A percentile compares a stretch with the other conserved stretches of the same genome.
Conservation (phyloP, 2,888 invertebrate genomes). For the Thyatira batis region DNA sequence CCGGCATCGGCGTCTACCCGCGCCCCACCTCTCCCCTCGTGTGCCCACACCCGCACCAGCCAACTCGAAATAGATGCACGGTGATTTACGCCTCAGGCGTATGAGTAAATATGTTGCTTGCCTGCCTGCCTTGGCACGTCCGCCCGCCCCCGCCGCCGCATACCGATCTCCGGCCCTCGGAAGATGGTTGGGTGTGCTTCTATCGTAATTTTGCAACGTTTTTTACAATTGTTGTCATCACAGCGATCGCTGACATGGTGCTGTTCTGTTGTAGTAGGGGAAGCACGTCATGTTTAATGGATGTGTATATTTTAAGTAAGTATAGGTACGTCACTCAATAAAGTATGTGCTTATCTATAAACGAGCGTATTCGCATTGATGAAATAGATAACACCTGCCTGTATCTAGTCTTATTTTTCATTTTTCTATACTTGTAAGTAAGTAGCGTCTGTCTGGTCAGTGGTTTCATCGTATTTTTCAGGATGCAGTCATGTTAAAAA, state of each 20-base stretch:
- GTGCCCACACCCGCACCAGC: constrained; percentile 56
- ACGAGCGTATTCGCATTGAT: too few species aligned
- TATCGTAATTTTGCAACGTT: constrained; percentile 6
- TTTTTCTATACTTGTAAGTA: too few species aligned
- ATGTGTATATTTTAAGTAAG: not conserved
- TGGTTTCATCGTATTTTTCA: too few species aligned
- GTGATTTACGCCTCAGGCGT: constrained; percentile 80
- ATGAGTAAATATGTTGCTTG: constrained; percentile 79
- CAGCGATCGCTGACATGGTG: not conserved
- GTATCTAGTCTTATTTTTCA: too few species aligned
- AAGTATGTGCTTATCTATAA: not conserved
- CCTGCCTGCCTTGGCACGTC: constrained; percentile 79
- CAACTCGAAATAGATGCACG: constrained; percentile 80
- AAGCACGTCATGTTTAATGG: not conserved
- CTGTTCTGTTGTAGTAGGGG: not conserved
- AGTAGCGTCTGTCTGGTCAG: too few species aligned
- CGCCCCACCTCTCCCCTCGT: constrained; percentile 56
- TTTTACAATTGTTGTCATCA: not conserved
- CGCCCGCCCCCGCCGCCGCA: constrained; percentile 69
- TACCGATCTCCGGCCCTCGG: constrained; percentile 52
- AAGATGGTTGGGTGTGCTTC: constrained; percentile 4
- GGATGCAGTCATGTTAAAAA: too few species aligned
- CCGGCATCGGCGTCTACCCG: constrained; percentile 78
- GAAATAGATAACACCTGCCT: too few species aligned
- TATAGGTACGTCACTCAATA: not conserved